Conservation (phyloP, 2,888 invertebrate genomes). For the Amphipoea lucens region DNA sequence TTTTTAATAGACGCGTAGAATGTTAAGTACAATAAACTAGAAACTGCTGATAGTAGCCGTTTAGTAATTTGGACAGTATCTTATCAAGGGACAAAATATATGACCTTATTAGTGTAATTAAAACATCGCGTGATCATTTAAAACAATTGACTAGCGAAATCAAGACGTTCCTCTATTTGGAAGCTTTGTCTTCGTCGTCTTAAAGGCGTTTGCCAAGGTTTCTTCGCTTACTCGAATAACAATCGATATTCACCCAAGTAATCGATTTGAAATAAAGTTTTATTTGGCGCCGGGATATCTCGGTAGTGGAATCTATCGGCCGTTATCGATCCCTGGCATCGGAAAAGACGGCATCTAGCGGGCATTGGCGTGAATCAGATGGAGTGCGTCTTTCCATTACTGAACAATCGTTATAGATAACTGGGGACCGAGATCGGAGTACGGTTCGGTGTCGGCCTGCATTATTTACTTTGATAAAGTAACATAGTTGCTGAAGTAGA, state of each 20-base stretch:
- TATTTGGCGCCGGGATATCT: slow-evolving; percentile 66
- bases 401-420: slow-evolving; percentile 68
- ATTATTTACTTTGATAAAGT: slow-evolving; percentile 62
- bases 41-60: slow-evolving; percentile 57
- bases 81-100: slow-evolving; percentile 46
- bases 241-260: slow-evolving; percentile 58
- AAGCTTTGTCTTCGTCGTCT: neutral
- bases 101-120: slow-evolving; percentile 27
- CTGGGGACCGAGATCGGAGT: slow-evolving; percentile 52
- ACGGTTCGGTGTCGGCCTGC: slow-evolving; percentile 55
- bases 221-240: slow-evolving; percentile 39
- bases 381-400: slow-evolving; percentile 69
- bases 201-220: slow-evolving; percentile 15
- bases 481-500: slow-evolving; percentile 55
- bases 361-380: slow-evolving; percentile 67
- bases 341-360: slow-evolving; percentile 65
- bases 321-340: slow-evolving; percentile 70
- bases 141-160: slow-evolving; percentile 12
- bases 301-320: slow-evolving; percentile 55
- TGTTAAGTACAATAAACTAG: slow-evolving; percentile 52
- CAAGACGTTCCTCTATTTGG: neutral
- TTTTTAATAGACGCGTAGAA: slow-evolving; percentile 40
- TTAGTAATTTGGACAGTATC: slow-evolving; percentile 46
- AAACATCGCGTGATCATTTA: slow-evolving; percentile 12
- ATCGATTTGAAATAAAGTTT: slow-evolving; percentile 64